phyloP scores from a whole-genome alignment of 2,797 vertebrate genomes.

The Spinus olivaceus region DNA sequence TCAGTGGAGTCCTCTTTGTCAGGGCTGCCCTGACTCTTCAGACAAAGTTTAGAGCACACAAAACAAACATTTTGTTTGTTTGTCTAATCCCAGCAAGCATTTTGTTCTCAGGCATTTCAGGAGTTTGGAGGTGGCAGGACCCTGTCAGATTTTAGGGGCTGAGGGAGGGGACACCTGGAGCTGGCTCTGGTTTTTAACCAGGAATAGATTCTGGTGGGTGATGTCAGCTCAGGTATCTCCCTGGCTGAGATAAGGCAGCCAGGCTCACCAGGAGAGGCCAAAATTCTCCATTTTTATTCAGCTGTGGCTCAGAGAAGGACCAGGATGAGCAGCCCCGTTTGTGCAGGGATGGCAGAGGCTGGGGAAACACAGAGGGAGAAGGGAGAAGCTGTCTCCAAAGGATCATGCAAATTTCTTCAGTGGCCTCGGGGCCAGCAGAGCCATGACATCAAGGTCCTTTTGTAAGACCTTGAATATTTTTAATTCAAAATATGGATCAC shows the following conservation, averaged over 20 bases:
- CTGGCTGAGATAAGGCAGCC: not conserved
- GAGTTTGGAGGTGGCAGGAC: not conserved
- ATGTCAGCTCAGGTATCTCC: not conserved
- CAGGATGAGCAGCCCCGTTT: not conserved
- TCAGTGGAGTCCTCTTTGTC: too few relatives aligned
- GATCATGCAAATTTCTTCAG: slow-evolving; percentile 54
- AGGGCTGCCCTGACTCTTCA: not conserved
- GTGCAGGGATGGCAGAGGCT: not conserved
- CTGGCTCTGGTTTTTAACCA: not conserved
- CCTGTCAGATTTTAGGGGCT: not conserved
- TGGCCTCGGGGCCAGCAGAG: not conserved
- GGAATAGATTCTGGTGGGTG: accelerated
- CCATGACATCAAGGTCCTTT: slow-evolving; percentile 62
- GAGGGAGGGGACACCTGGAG: not conserved
- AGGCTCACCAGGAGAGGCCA: not conserved
- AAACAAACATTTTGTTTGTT: not conserved
- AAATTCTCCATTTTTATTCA: not conserved
- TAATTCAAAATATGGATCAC: slow-evolving; percentile 65
- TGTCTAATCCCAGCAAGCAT: not conserved
- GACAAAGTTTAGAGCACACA: too few relatives aligned
- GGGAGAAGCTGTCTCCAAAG: not conserved
- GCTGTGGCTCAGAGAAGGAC: not conserved
- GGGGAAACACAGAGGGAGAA: not conserved
- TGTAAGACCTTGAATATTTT: slow-evolving; percentile 59
- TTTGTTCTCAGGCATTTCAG: not conserved